Evolutionary conservation across 92 coral and sea anemone genomes (phyloP).

Genomic region (Epizoanthus stellaris): DNA sequence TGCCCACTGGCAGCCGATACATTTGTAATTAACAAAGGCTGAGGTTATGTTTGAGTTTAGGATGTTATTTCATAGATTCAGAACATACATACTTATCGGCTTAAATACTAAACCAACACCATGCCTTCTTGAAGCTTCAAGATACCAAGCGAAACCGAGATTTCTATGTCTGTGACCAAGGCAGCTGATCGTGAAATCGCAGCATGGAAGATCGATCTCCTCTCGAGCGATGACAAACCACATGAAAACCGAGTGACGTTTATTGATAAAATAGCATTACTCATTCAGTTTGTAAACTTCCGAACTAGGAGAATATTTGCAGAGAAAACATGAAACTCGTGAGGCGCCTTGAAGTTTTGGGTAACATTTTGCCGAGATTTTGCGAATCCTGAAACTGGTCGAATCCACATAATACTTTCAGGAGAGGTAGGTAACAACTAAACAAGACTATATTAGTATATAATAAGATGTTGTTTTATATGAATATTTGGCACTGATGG

Average conservation of each 20-base stretch:
- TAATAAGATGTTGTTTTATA: neutral
- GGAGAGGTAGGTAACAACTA: neutral
- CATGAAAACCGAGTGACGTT: conserved; percentile 16
- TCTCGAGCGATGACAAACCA: conserved; percentile 7
- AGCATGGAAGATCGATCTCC: conserved; percentile 1
- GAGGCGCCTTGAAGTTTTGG: neutral
- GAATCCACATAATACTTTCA: too few species aligned
- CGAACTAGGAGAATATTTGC: conserved; percentile 33
- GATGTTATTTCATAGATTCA: neutral
- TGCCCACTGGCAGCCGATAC: neutral
- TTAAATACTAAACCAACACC: neutral
- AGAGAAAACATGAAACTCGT: conserved; percentile 7
- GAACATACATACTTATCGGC: neutral
- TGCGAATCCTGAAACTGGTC: too few species aligned
- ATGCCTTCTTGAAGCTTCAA: neutral
- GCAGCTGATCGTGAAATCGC: conserved; percentile 30
- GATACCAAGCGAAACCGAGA: neutral
- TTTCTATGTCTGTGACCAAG: neutral
- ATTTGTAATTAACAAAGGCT: conserved; percentile 7
- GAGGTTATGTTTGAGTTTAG: conserved; percentile 1
- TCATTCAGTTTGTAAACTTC: conserved; percentile 29
- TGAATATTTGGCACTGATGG: neutral
- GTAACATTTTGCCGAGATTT: too few species aligned
- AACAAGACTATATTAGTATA: neutral
- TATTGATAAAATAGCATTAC: conserved; percentile 8